Evolutionary conservation across 2,888 invertebrate genomes (phyloP).

Genomic region (Euzophera pinguis): DNA sequence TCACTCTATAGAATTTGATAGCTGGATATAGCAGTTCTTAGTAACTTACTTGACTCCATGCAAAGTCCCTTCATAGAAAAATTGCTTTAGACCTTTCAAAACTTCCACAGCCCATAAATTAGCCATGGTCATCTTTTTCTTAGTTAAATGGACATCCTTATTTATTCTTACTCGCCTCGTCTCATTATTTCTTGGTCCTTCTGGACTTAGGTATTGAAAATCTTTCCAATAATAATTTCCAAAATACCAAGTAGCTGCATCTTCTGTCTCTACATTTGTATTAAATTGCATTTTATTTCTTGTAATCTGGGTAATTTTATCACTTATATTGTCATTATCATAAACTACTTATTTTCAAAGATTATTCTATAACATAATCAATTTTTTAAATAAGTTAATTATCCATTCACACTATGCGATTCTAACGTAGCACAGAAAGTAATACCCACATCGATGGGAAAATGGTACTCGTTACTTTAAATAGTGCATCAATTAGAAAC

Average conservation of each 20-base stretch:
- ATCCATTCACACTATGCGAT: too few species aligned
- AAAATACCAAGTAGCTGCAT: constrained; percentile 30
- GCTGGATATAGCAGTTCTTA: too few species aligned
- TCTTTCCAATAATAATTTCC: constrained; percentile 62
- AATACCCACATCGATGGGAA: not conserved
- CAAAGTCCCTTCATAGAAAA: constrained; percentile 65
- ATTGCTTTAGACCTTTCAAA: constrained; percentile 58
- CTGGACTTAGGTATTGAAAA: constrained; percentile 58
- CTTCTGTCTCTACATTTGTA: constrained; percentile 3
- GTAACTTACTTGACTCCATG: constrained; percentile 72
- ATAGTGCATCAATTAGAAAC: not conserved
- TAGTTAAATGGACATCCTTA: constrained; percentile 18
- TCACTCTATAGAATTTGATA: too few species aligned
- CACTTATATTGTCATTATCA: not conserved
- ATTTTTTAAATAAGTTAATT: too few species aligned
- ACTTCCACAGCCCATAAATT: constrained; percentile 55
- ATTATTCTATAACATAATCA: too few species aligned
- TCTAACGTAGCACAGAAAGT: not conserved
- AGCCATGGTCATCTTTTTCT: constrained; percentile 25
- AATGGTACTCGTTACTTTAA: not conserved
- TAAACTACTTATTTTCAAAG: too few species aligned
- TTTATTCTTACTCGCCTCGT: constrained; percentile 20
- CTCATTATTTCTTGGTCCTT: constrained; percentile 28
- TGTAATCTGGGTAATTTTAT: constrained; percentile 27
- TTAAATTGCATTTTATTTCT: constrained; percentile 25